phyloP scores from a whole-genome alignment of 1,140 invertebrate genomes.

The Vanessa tameamea region DNA sequence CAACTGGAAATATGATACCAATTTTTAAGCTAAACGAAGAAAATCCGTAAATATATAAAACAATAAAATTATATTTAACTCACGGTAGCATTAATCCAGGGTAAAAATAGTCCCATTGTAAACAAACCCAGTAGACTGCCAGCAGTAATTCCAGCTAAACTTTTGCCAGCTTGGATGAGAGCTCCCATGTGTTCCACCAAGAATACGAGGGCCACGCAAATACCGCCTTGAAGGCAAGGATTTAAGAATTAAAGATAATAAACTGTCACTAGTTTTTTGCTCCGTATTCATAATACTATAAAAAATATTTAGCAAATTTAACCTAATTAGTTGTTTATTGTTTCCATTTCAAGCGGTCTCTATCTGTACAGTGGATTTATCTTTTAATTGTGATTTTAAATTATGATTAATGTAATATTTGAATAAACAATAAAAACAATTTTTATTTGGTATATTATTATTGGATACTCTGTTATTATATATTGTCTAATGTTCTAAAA shows the following conservation, averaged over 20 bases:
- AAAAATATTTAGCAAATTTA: too few relatives aligned
- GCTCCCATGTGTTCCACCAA: constrained; percentile 86
- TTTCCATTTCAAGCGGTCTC: too few relatives aligned
- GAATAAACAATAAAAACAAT: too few relatives aligned
- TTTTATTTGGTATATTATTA: too few relatives aligned
- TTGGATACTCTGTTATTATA: too few relatives aligned
- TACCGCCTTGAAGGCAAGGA: constrained; percentile 63
- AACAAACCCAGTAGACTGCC: constrained; percentile 90
- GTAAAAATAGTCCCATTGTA: constrained; percentile 89
- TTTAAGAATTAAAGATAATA: neutral
- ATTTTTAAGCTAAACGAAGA: neutral
- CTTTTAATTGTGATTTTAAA: too few relatives aligned
- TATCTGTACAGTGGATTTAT: too few relatives aligned
- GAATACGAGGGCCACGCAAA: constrained; percentile 85
- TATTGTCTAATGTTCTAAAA: too few relatives aligned
- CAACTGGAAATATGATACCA: neutral
- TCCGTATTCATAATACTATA: too few relatives aligned
- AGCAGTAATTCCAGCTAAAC: constrained; percentile 85
- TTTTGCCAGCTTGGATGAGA: constrained; percentile 86
- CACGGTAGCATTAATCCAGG: constrained; percentile 86
- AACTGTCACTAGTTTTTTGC: too few relatives aligned
- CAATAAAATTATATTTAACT: constrained; percentile 12
- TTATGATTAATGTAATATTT: too few relatives aligned
- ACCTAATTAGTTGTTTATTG: too few relatives aligned
- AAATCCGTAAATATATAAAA: neutral